Base-by-base conservation (phyloP, 2,888 invertebrate species). In the Anodontia alba region DNA sequence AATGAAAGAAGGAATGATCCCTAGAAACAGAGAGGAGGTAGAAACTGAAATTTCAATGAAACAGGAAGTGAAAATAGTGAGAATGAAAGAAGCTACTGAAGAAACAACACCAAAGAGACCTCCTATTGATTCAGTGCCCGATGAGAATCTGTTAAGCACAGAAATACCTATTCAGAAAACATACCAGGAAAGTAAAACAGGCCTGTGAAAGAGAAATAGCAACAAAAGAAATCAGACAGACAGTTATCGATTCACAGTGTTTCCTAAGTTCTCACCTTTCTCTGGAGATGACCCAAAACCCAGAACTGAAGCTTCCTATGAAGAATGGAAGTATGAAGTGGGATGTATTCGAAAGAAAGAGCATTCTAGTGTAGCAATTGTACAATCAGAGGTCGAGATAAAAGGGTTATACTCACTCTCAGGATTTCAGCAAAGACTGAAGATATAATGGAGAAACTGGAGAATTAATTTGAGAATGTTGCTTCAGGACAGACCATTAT, bases 201-300 rank as follows among this genome's bases (percentile, higher is more conserved):
- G 23, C 10, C 5, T 17, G 8, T 51, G 51, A 51, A 12, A 51
- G 23, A n/a, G 20, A 7, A 17, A 51, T 7, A n/a, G 51, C 8
- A 51, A 51, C n/a, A 17, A 51, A n/a, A 51, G 5, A n/a, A n/a
- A n/a, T n/a, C n/a, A n/a, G n/a, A n/a, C n/a, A 26, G 17, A 57
- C 57, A 57, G 10, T 29, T 17, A 26, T 57, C 7, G 57, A 57
- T 26, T 29, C 57, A 8, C 26, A 57, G 26, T 57, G 29, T 26
- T 7, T 57, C 1, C 20, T 17, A 57, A 57, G 26, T 57, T 57
- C 20, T 57, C 57, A 17, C 57, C 57, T 10, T 57, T 57, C 29
- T 57, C 57, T 57, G 57, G 57, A 10, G 57, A 57, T 26, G 57
- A 57, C 29, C 57, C 57, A 1, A 57, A 26, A 57, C 57, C 57